Evolutionary conservation across 1,140 invertebrate species (phyloP).

Genomic region (Papilio dardanus): DNA sequence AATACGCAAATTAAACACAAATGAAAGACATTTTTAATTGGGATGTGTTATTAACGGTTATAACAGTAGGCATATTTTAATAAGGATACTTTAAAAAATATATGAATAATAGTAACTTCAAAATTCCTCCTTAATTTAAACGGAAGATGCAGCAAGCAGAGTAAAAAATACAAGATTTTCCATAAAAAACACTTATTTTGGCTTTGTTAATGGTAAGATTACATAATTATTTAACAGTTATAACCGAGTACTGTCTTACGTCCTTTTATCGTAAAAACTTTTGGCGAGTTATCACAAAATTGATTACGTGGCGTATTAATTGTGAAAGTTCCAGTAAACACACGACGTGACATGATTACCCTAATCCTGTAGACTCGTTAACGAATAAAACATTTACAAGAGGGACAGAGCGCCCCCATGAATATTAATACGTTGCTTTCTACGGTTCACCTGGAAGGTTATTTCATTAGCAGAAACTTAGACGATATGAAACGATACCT

Average conservation of each 20-base stretch:
- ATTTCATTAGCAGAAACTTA: conserved; percentile 70
- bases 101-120: background rate
- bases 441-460: conserved; percentile 71
- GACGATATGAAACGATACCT: conserved; percentile 40
- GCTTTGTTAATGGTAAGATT: too few species aligned
- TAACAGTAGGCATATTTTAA: background rate
- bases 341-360: conserved; percentile 78
- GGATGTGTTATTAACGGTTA: conserved; percentile 27
- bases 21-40: conserved; percentile 51
- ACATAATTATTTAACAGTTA: background rate
- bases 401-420: conserved; percentile 57
- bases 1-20: conserved; percentile 70
- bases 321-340: conserved; percentile 61
- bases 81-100: too few species aligned
- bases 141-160: too few species aligned
- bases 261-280: conserved; percentile 12
- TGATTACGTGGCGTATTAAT: conserved; percentile 72
- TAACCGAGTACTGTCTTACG: background rate
- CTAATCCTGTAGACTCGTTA: conserved; percentile 76
- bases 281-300: conserved; percentile 49
- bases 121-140: too few species aligned
- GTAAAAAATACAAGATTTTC: too few species aligned
- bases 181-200: too few species aligned
- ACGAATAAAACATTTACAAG: conserved; percentile 81
- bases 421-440: conserved; percentile 75